These are phyloP conservation scores for Meloe dianella DNA, from an alignment of 2,888 invertebrate species.

Conservation along the genomic window DNA sequence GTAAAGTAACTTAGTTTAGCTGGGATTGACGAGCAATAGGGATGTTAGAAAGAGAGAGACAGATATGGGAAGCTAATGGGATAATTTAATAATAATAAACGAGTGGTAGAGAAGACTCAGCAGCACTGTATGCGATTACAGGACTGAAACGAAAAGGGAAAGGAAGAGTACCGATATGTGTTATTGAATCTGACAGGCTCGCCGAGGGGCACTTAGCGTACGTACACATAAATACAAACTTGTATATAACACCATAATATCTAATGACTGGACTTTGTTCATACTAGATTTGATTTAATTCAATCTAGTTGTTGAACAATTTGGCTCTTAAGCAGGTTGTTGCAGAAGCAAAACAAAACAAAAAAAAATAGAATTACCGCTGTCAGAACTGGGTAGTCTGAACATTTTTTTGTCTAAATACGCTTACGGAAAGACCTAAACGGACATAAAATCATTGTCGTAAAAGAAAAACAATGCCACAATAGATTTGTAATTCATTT, in stretches of 20 bases:
- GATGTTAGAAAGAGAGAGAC: neutral
- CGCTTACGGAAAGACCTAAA: too few species aligned
- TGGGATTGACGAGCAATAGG: slow-evolving; percentile 4
- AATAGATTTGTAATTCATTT: too few species aligned
- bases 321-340: neutral
- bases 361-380: neutral
- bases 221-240: slow-evolving; percentile 22
- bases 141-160: slow-evolving; percentile 23
- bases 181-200: slow-evolving; percentile 29
- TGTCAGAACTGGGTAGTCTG: neutral
- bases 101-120: slow-evolving; percentile 20
- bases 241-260: neutral
- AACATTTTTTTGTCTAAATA: neutral
- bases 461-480: too few species aligned
- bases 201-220: slow-evolving; percentile 28
- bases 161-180: slow-evolving; percentile 15
- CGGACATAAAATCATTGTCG: too few species aligned
- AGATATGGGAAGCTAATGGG: slow-evolving; percentile 30
- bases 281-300: neutral
- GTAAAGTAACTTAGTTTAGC: neutral
- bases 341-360: neutral
- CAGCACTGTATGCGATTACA: slow-evolving; percentile 19
- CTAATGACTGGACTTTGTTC: neutral
- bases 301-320: neutral
- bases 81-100: slow-evolving; percentile 41